phyloP scores from a whole-genome alignment of 2,113 vertebrate genomes.

The Ornithorhynchus anatinus region DNA sequence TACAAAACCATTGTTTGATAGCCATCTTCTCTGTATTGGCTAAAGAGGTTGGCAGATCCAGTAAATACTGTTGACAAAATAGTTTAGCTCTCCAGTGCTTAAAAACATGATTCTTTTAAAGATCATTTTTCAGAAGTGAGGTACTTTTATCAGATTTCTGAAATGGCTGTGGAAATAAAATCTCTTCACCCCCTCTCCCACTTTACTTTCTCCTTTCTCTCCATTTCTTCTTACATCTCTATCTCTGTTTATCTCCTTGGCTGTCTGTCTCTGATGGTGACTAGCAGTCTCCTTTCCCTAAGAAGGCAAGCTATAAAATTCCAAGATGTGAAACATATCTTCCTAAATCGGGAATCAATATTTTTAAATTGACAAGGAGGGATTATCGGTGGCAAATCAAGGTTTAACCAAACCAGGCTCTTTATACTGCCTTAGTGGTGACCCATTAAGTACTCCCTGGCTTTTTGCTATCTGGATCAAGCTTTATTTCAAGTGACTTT shows the following conservation, averaged over 20 bases:
- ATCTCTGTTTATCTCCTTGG: neutral
- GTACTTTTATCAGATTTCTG: neutral
- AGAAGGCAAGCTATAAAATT: neutral
- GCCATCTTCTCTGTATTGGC: neutral
- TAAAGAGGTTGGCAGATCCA: neutral
- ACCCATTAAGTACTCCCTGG: no score
- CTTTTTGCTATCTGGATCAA: no score
- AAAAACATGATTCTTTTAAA: neutral
- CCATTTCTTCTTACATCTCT: neutral
- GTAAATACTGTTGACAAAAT: neutral
- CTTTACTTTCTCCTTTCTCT: neutral
- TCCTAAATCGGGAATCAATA: neutral
- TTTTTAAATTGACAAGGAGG: rapidly evolving
- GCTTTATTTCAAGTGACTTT: no score
- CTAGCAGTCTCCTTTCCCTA: neutral
- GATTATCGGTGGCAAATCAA: no score
- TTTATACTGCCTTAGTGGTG: no score
- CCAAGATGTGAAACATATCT: neutral
- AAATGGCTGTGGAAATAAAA: neutral
- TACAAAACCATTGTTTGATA: neutral
- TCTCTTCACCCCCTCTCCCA: neutral
- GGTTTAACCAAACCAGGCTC: no score
- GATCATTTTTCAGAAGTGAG: neutral
- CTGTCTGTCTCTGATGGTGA: neutral
- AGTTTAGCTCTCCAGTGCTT: neutral